Evolutionary conservation across 2,797 vertebrate genomes (phyloP).

Genomic region (Atherinosoma microstoma): DNA sequence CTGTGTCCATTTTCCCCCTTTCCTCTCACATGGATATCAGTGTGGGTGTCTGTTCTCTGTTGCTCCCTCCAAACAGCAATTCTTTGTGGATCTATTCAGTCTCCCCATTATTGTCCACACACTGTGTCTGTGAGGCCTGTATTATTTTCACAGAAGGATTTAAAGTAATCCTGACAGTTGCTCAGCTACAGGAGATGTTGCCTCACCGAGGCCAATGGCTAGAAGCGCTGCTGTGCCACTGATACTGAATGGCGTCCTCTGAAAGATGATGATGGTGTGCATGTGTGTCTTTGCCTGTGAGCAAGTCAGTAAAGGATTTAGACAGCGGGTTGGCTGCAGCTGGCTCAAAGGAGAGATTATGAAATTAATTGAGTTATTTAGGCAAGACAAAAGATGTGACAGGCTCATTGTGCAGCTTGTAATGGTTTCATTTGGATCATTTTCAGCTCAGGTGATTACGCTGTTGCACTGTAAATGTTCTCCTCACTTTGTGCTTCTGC

Average conservation of each 20-base stretch:
- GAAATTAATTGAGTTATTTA: constrained; percentile 72
- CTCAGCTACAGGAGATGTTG: constrained; percentile 70
- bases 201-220: constrained; percentile 57
- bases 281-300: constrained; percentile 36
- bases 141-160: constrained; percentile 56
- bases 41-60: constrained; percentile 25
- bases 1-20: constrained; percentile 5
- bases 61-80: constrained; percentile 31
- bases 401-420: constrained; percentile 34
- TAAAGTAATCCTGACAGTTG: constrained; percentile 76
- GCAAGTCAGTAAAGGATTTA: constrained; percentile 41
- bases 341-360: constrained; percentile 60
- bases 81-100: constrained; percentile 47
- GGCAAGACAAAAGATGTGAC: constrained; percentile 56
- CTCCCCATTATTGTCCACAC: constrained; percentile 49
- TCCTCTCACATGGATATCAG: constrained; percentile 9
- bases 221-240: constrained; percentile 44
- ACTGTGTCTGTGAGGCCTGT: constrained; percentile 45
- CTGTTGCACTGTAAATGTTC: constrained; percentile 37
- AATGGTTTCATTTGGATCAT: constrained; percentile 49
- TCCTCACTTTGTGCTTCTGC: constrained; percentile 2
- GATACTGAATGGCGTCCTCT: constrained; percentile 61
- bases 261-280: constrained; percentile 21
- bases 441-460: constrained; percentile 56
- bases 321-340: constrained; percentile 42